Evolutionary conservation across 1,140 invertebrate species (phyloP).

Genomic region (Zaprionus davidi): DNA sequence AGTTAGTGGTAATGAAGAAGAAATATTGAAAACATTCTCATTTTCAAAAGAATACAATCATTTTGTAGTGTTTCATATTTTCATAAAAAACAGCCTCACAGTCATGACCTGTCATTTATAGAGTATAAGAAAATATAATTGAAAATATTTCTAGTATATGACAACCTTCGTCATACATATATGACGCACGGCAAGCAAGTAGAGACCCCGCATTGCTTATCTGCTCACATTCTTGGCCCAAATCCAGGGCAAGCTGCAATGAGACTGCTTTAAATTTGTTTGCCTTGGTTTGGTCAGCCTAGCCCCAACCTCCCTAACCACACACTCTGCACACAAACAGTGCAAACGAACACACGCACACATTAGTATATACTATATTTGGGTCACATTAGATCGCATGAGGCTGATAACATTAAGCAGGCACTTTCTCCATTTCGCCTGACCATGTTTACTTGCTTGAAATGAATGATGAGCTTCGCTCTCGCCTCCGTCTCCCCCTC

Average conservation of each 20-base stretch:
- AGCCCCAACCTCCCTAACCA: not conserved
- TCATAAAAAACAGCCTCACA: not conserved
- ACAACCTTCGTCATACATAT: not conserved
- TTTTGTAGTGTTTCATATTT: not conserved
- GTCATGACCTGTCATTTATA: not conserved
- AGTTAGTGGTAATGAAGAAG: not conserved
- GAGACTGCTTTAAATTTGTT: slow-evolving; percentile 52
- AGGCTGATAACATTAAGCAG: slow-evolving; percentile 67
- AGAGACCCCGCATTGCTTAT: slow-evolving; percentile 1
- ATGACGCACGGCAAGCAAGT: not conserved
- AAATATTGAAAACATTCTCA: not conserved
- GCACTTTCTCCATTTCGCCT: slow-evolving; percentile 53
- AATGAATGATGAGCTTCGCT: slow-evolving; percentile 71
- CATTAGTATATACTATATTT: slow-evolving; percentile 46
- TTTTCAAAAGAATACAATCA: not conserved
- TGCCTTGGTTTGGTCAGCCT: slow-evolving; percentile 46
- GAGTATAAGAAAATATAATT: not conserved
- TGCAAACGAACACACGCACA: slow-evolving; percentile 6
- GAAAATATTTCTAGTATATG: not conserved
- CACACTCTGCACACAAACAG: not conserved
- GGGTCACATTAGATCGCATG: slow-evolving; percentile 71
- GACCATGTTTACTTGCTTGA: slow-evolving; percentile 65
- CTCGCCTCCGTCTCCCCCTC: not conserved
- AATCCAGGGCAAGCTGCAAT: slow-evolving; percentile 33
- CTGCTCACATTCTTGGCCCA: slow-evolving; percentile 16